phyloP scores from a whole-genome alignment of 2,113 vertebrate genomes.

The Azemiops feae region DNA sequence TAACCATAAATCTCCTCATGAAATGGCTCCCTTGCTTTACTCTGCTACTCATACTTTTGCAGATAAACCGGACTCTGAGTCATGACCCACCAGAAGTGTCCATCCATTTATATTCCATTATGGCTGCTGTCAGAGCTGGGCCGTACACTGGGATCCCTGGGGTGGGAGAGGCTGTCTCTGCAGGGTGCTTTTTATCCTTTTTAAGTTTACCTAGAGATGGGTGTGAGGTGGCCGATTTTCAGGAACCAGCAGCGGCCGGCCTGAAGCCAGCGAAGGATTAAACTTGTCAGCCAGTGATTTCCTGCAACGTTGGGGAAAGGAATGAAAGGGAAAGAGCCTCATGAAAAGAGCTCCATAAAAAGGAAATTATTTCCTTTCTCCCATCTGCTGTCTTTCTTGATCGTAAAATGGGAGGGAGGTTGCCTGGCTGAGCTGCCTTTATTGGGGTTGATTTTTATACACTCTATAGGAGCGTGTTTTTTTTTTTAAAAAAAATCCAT shows the following conservation, averaged over 20 bases:
- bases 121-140: not conserved
- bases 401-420: not conserved
- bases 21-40: not conserved
- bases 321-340: not conserved
- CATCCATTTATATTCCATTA: not conserved
- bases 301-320: not conserved
- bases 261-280: not conserved
- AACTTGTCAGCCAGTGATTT: conserved; percentile 23
- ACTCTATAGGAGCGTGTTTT: not conserved
- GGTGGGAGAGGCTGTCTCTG: no score
- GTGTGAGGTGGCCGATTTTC: not conserved
- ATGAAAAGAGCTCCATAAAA: conserved; percentile 25
- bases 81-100: not conserved
- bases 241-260: not conserved
- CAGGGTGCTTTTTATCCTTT: not conserved
- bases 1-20: not conserved
- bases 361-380: not conserved
- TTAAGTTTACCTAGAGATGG: not conserved
- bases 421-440: fast-evolving
- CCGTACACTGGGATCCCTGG: not conserved
- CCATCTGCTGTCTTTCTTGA: not conserved
- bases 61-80: not conserved
- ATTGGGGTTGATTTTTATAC: not conserved
- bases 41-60: not conserved
- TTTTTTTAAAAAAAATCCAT: not conserved